Percentiles rank a stretch among this genome's conserved stretches.
These are phyloP conservation scores for Tetranychus truncatus DNA, from an alignment of 2,888 invertebrate species.

Conservation along the genomic window DNA sequence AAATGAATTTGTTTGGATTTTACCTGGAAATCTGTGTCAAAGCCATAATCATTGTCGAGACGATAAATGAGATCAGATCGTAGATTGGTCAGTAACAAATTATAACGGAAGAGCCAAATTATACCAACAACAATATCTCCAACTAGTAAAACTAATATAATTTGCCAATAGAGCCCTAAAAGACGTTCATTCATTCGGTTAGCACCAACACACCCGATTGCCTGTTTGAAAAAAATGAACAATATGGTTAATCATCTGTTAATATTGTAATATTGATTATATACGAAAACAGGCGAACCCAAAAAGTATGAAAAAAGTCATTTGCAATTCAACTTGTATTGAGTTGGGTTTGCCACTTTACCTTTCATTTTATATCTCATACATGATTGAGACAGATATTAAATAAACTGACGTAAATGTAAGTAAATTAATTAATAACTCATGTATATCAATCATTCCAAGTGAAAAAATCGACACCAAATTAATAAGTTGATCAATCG, in stretches of 20 bases:
- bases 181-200: constrained; percentile 57
- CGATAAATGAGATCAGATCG: constrained; percentile 46
- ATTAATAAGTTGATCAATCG: too few species aligned
- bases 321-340: too few species aligned
- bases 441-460: too few species aligned
- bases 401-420: too few species aligned
- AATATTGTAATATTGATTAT: constrained; percentile 5
- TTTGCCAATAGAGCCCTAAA: constrained; percentile 63
- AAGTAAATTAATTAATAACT: too few species aligned
- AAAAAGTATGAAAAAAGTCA: too few species aligned
- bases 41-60: constrained; percentile 49
- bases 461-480: too few species aligned
- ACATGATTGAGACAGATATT: too few species aligned
- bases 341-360: too few species aligned
- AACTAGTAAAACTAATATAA: constrained; percentile 54
- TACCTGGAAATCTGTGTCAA: constrained; percentile 19
- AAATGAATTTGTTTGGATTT: background rate
- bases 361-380: too few species aligned
- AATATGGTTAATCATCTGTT: background rate
- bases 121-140: constrained; percentile 66
- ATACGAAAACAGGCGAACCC: too few species aligned
- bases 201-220: constrained; percentile 60
- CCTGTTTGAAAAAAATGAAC: constrained; percentile 20
- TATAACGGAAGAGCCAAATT: constrained; percentile 64
- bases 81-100: constrained; percentile 52